Evolutionary conservation across 2,888 invertebrate species (phyloP).

Genomic region (Alitta virens): DNA sequence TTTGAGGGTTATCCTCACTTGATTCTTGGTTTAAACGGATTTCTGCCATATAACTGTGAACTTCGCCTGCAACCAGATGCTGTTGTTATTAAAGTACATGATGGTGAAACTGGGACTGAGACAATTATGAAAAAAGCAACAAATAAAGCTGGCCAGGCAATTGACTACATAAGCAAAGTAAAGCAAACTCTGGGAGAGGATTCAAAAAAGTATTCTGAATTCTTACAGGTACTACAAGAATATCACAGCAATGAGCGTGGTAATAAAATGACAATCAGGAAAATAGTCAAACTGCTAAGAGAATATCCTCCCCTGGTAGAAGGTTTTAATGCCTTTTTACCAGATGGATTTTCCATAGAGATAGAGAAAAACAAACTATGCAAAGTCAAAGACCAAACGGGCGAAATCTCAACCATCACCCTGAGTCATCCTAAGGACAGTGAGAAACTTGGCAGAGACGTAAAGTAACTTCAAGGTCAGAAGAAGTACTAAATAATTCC

Average conservation of each 20-base stretch:
- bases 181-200: constrained; percentile 14
- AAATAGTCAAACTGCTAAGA: constrained; percentile 18
- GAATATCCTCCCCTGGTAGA: constrained; percentile 25
- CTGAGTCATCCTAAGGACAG: no score
- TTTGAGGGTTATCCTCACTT: constrained; percentile 26
- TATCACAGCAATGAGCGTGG: constrained; percentile 2
- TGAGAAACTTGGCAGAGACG: no score
- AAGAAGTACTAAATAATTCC: no score
- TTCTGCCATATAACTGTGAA: constrained; percentile 22
- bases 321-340: constrained; percentile 35
- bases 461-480: no score
- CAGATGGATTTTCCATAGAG: constrained; percentile 25
- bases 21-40: constrained; percentile 19
- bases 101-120: not conserved
- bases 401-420: no score
- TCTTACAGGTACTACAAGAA: constrained; percentile 16
- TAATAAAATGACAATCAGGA: constrained; percentile 6
- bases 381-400: not conserved
- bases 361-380: constrained; percentile 5
- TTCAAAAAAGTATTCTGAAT: constrained; percentile 19
- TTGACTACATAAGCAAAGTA: constrained; percentile 16
- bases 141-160: not conserved
- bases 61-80: constrained; percentile 28
- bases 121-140: not conserved
- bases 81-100: constrained; percentile 26